Percentiles rank a stretch among this genome's conserved stretches.
Evolutionary conservation across 1,140 invertebrate species (phyloP).

Genomic region (Lamellibrachia luymesi): DNA sequence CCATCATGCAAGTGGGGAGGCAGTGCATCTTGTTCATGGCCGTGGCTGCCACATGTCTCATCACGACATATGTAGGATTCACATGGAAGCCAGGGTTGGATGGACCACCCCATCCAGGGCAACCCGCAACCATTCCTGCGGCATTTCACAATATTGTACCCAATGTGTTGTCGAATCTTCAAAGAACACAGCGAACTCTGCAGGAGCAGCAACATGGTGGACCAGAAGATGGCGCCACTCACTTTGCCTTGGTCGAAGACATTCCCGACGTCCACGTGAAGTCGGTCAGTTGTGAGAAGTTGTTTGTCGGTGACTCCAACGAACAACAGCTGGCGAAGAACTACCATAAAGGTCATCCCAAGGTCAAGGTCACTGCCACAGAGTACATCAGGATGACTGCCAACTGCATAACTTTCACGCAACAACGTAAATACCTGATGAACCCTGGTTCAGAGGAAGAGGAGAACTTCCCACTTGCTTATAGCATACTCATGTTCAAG

Average conservation of each 20-base stretch:
- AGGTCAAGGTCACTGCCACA: not conserved
- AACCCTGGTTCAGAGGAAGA: conserved; percentile 31
- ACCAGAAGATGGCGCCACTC: not conserved
- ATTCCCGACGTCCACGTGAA: conserved; percentile 21
- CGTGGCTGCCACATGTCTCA: not conserved
- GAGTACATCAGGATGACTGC: conserved; percentile 16
- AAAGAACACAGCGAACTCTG: not conserved
- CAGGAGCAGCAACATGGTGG: not conserved
- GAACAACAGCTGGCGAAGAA: conserved; percentile 11
- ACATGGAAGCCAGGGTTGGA: not conserved
- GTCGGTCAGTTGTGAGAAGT: conserved; percentile 15
- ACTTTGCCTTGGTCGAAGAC: not conserved
- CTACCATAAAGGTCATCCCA: not conserved
- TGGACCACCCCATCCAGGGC: too few relatives aligned
- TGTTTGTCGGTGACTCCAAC: conserved; percentile 13
- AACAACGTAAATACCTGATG: conserved; percentile 27
- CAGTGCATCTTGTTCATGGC: not conserved
- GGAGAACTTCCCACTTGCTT: conserved; percentile 40
- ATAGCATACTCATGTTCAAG: conserved; percentile 37
- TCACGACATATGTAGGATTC: not conserved
- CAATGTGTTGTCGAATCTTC: not conserved
- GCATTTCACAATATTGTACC: not conserved
- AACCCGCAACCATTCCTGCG: not conserved
- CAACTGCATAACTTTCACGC: conserved; percentile 34
- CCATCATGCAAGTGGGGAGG: not conserved